Conservation (phyloP, 2,113 vertebrate species). For the Sinocyclocheilus maitianheensis region DNA sequence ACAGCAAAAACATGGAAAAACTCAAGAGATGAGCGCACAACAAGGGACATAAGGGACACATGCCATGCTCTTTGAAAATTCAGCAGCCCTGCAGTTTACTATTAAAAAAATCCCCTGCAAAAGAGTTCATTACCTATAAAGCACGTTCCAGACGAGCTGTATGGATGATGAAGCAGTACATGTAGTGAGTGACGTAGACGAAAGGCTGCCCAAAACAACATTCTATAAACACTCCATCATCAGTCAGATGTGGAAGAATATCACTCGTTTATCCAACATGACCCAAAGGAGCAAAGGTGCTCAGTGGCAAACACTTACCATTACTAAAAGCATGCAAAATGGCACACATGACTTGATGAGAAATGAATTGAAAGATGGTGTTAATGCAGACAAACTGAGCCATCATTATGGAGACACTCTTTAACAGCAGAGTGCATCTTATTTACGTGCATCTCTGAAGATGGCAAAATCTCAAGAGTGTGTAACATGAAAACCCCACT, state of each 20-base stretch:
- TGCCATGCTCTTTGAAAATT: constrained; percentile 9
- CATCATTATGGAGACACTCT: constrained; percentile 1
- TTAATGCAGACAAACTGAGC: constrained; percentile 13
- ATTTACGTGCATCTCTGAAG: constrained; percentile 29
- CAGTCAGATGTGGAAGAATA: background rate
- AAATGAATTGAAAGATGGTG: background rate
- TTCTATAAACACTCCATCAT: constrained; percentile 25
- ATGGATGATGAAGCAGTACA: background rate
- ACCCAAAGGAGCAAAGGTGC: background rate
- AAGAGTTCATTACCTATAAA: background rate
- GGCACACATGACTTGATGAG: background rate
- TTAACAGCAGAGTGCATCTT: constrained; percentile 15
- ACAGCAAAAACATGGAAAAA: constrained; percentile 51
- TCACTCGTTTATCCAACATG: background rate
- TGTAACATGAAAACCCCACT: background rate
- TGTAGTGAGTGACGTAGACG: constrained; percentile 23
- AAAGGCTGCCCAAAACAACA: constrained; percentile 23
- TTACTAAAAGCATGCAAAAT: constrained; percentile 9
- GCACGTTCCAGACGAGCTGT: background rate
- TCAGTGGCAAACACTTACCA: background rate
- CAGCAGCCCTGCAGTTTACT: background rate
- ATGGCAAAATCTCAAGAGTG: background rate
- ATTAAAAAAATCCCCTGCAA: background rate
- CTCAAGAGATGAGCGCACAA: background rate
- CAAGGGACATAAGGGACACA: constrained; percentile 35